Percentiles rank a stretch among this genome's conserved stretches.
phyloP scores from a whole-genome alignment of 1,140 invertebrate genomes.

The Caenorhabditis inopinata region DNA sequence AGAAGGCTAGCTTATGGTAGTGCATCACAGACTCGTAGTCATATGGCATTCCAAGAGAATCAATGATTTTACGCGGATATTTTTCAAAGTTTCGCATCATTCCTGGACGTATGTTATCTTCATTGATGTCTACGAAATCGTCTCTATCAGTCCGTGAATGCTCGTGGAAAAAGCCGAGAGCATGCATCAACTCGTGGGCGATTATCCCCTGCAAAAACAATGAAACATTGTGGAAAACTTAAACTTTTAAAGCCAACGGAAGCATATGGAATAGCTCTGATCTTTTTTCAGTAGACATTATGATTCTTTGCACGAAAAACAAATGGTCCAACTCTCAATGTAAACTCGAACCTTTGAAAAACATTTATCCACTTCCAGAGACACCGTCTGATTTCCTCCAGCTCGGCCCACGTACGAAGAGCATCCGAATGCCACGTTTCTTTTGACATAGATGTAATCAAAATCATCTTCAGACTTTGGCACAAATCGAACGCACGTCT shows the following conservation, averaged over 20 bases:
- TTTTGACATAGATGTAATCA: slow-evolving; percentile 66
- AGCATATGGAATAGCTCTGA: neutral
- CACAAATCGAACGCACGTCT: slow-evolving; percentile 64
- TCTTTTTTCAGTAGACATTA: no score
- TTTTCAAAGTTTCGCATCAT: slow-evolving; percentile 66
- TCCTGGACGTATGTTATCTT: slow-evolving; percentile 65
- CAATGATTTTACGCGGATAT: slow-evolving; percentile 65
- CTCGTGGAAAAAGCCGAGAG: slow-evolving; percentile 64
- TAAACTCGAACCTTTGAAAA: slow-evolving; percentile 65
- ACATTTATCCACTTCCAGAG: slow-evolving; percentile 65
- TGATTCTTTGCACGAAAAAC: no score
- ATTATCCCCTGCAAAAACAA: slow-evolving; percentile 56
- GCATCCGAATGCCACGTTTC: slow-evolving; percentile 63
- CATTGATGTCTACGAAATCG: slow-evolving; percentile 62
- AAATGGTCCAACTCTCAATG: no score
- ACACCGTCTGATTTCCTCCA: slow-evolving; percentile 65
- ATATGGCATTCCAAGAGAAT: slow-evolving; percentile 65
- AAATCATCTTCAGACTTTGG: slow-evolving; percentile 57
- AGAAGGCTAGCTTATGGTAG: slow-evolving; percentile 66
- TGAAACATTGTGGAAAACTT: neutral
- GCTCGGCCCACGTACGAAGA: slow-evolving; percentile 66
- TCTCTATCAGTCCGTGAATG: slow-evolving; percentile 64
- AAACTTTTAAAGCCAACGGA: neutral
- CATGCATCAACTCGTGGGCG: slow-evolving; percentile 64
- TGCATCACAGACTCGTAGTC: slow-evolving; percentile 65